Evolutionary conservation across 2,888 invertebrate genomes (phyloP).

Genomic region (Sphecodes monilicornis): DNA sequence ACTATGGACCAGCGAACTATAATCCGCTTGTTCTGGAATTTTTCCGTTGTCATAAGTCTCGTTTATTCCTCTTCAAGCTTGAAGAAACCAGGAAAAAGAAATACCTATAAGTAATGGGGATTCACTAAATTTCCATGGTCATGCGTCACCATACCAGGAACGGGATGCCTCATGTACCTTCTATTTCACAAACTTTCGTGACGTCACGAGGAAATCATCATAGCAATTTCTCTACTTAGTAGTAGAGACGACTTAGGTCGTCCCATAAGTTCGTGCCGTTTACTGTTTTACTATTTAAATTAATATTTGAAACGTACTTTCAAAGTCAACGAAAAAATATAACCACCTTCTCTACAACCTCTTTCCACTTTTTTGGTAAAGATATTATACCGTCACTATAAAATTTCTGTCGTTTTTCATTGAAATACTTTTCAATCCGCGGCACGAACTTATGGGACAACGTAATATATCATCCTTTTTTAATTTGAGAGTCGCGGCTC

Average conservation of each 20-base stretch:
- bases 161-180: slow-evolving; percentile 2
- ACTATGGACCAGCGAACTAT: neutral
- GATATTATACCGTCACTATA: too few species aligned
- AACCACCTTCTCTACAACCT: too few species aligned
- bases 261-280: too few species aligned
- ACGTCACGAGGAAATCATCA: neutral
- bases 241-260: too few species aligned
- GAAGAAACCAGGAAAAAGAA: neutral
- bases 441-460: too few species aligned
- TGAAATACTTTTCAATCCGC: too few species aligned
- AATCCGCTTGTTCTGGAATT: neutral
- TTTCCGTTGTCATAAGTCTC: neutral
- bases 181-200: neutral
- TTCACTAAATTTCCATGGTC: neutral
- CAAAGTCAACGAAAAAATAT: too few species aligned
- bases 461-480: neutral
- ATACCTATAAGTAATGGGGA: neutral
- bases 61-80: neutral
- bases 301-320: too few species aligned
- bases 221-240: neutral
- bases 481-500: neutral
- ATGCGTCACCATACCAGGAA: neutral
- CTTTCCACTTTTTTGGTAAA: too few species aligned
- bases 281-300: too few species aligned
- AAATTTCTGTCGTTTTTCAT: too few species aligned